Evolutionary conservation across 2,888 invertebrate genomes (phyloP), one percentile per base, ranked within the genome.

Genomic region (Lydus trimaculatus): DNA sequence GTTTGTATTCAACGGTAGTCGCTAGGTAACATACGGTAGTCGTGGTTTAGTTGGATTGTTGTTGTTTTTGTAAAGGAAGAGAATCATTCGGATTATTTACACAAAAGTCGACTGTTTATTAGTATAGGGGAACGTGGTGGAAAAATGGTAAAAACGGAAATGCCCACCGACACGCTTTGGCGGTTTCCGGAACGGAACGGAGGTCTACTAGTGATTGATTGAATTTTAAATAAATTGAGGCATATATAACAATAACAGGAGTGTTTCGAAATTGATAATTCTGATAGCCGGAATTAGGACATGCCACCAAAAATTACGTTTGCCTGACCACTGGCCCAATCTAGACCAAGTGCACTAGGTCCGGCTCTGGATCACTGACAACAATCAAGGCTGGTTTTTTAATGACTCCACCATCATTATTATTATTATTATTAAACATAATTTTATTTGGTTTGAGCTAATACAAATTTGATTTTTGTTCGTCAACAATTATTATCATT

Each of bases 361-460:
- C n/a, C n/a, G n/a, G n/a, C n/a, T 33, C 39, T 5, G 39, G 15
- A 39, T 15, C 11, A 33, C 11, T 33, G 9, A 33, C 9, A 28
- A 28, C 6, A 33, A 33, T 36, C 36, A 36, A 28, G 28, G 28
- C 4, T 36, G 13, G n/a, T n/a, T n/a, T 43, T 43, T 43, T 17
- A 43, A 43, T 43, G 43, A 43, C n/a, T n/a, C n/a, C n/a, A n/a
- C n/a, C n/a, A n/a, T n/a, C n/a, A 17, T 17, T 43, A 11, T 7
- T 1, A 64, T 69, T 59, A 58, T 52, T 59, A 62, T 65, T 69
- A 69, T 69, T 61, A 69, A 69, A 69, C 43, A 63, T 69, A 59
- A 20, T 66, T 63, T 69, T 63, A 61, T 56, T 52, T 52, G 23
- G 23, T 52, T 43, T 69, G 63, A 65, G 66, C 65, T 69, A 69